Base-by-base conservation (phyloP, 2,888 invertebrate genomes). In the Cheiracanthium punctorium region DNA sequence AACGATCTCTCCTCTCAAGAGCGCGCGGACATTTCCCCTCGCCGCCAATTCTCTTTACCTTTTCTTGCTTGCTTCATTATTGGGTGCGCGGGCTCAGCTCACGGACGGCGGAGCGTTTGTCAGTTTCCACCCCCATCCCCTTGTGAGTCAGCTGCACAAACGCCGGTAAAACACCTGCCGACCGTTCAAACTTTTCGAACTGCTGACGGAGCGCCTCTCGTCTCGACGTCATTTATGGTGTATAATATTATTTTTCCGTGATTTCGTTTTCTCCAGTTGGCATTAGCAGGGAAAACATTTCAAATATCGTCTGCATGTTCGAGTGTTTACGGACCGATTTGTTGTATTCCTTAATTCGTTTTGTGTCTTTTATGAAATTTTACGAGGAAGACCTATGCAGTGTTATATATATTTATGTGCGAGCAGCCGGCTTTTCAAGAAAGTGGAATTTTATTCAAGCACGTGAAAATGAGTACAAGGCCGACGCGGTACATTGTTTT, bases 401-500 rank as follows among this genome's bases (percentile, higher is more conserved):
- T 7, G 7, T 37, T 37, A 4, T 7, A 10, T 37, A 7, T 7
- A 7, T 37, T 37, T 37, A 7, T 10, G 37, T 10, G 37, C 37
- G 10, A 7, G 37, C 37, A 37, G 37, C 37, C 7, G 10, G 4
- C 10, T 37, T 37, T 37, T 37, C 37, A 37, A 37, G 10, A 37
- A 4, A 37, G 10, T 4, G 4, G 37, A 37, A 37, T 37, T n/a
- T n/a, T n/a, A 10, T 58, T 7, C 48, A 12, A 24, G 17, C 12
- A 24, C 24, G 58, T 58, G 58, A 58, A 58, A 58, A 58, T 58
- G 58, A 58, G 58, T 58, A 58, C 58, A 58, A 58, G 58, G 58
- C 58, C 24, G 58, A 58, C 12, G 20, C 58, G 58, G 58, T 58
- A 24, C 24, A 2, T 58, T 20, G 58, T 7, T 58, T 7, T 58